Evolutionary conservation across 2,113 vertebrate species (phyloP), one percentile per base, ranked within the genome.

Genomic region (Chionomys nivalis): DNA sequence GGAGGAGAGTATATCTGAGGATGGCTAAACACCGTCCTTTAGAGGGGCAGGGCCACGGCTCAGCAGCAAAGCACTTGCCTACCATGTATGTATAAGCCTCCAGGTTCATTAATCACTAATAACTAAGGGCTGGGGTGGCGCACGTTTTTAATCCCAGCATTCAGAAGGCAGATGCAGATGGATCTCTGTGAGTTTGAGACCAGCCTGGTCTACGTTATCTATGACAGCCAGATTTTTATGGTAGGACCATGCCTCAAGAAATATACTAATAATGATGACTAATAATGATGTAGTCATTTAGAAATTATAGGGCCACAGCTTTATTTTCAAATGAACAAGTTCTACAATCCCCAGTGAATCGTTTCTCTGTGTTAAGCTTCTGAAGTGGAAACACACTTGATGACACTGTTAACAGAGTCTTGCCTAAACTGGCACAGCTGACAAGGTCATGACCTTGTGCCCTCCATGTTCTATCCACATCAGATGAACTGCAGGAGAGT

Each of bases 241-340:
- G 24, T 39, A 28, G 42, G 58, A 85, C 23, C 24, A 7, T 65
- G 58, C 44, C 58, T 85, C 16, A 85, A 85, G 39, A 85, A 44
- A 85, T 39, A 42, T 42, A 42, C 28, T 36, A n/a, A 5, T 24
- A 58, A 83, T 42, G 55, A 55, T 55, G 26, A 39, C 9, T 23
- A 9, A 42, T 63, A 7, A 24, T 39, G 42, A 63, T 63, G 11
- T 66, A 86, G 33, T 14, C 77, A 63, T 39, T 83, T 63, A 66
- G 79, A 94, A 94, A 93, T n/a, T n/a, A 24, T 68, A 93, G 75
- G 85, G 31, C 36, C 75, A 83, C n/a, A 55, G 26, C n/a, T 90
- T 96, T 63, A 36, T n/a, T 78, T 87, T 83, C 49, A 36, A 77
- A 78, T 44, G 14, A 65, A 61, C 77, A 68, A 93, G 36, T 36